phyloP scores from a whole-genome alignment of 2,113 vertebrate species.

The Sander lucioperca region DNA sequence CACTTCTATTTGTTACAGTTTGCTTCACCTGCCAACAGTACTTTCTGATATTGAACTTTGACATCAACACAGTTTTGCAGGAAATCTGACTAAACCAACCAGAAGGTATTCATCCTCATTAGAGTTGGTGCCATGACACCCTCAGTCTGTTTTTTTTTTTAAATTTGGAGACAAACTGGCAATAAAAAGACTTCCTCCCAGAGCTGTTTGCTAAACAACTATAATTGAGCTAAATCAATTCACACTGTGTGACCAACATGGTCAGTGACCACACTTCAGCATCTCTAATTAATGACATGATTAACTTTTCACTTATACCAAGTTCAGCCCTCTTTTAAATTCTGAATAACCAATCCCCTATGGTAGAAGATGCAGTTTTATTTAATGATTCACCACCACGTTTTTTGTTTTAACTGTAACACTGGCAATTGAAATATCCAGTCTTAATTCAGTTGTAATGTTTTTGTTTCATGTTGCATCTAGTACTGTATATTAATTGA shows the following conservation, averaged over 20 bases:
- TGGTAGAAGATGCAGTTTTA: not conserved
- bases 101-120: slow-evolving; percentile 30
- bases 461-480: not conserved
- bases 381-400: not conserved
- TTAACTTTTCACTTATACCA: slow-evolving; percentile 1
- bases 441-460: not conserved
- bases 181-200: slow-evolving; percentile 22
- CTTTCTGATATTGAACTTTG: slow-evolving; percentile 44
- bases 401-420: not conserved
- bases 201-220: slow-evolving; percentile 39
- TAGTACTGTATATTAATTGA: not conserved
- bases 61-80: slow-evolving; percentile 20
- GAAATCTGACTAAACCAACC: slow-evolving; percentile 1
- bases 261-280: slow-evolving; percentile 23
- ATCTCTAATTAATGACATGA: slow-evolving; percentile 19
- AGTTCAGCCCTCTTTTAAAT: not conserved
- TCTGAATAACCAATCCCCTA: not conserved
- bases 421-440: not conserved
- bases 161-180: slow-evolving; percentile 1
- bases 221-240: slow-evolving; percentile 38
- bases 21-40: slow-evolving; percentile 17
- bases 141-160: not conserved
- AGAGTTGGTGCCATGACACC: slow-evolving; percentile 23
- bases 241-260: slow-evolving; percentile 26
- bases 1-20: slow-evolving; percentile 10